phyloP scores from a whole-genome alignment of 2,797 vertebrate genomes.

The Coregonus sp. region DNA sequence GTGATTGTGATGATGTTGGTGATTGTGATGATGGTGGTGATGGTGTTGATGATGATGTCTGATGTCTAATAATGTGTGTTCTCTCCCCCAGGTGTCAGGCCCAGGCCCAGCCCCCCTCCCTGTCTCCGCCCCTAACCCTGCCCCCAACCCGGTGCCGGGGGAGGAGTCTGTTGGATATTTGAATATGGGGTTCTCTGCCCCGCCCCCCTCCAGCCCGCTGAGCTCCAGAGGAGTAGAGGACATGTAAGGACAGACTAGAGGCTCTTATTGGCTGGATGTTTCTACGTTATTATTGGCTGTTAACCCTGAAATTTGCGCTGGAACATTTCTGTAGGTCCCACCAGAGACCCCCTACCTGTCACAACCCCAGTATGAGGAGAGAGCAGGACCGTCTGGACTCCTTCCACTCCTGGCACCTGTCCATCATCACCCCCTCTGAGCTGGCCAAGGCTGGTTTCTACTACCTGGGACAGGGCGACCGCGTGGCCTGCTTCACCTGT shows the following conservation, averaged over 20 bases:
- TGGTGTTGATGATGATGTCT: neutral
- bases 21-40: too few species aligned
- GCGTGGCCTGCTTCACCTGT: slow-evolving; percentile 93
- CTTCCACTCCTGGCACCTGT: slow-evolving; percentile 84
- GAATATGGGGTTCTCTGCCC: slow-evolving; percentile 78
- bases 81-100: slow-evolving; percentile 54
- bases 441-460: slow-evolving; percentile 96
- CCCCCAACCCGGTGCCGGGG: slow-evolving; percentile 58
- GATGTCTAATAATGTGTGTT: neutral
- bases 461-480: slow-evolving; percentile 86
- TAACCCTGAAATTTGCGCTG: too few species aligned
- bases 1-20: too few species aligned
- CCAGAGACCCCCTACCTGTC: slow-evolving; percentile 76
- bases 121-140: too few species aligned
- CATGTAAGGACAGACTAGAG: slow-evolving; percentile 37
- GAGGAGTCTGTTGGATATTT: slow-evolving; percentile 81
- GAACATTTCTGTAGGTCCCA: slow-evolving; percentile 60
- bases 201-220: slow-evolving; percentile 80
- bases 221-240: slow-evolving; percentile 83
- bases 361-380: slow-evolving; percentile 85
- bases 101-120: slow-evolving; percentile 44
- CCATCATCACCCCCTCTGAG: slow-evolving; percentile 84
- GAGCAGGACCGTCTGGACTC: slow-evolving; percentile 91
- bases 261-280: neutral
- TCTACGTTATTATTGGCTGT: too few species aligned